Percentiles rank a stretch among this genome's conserved stretches.
Conservation (phyloP, 1,140 invertebrate species). For the Philopotamus ludificatus region DNA sequence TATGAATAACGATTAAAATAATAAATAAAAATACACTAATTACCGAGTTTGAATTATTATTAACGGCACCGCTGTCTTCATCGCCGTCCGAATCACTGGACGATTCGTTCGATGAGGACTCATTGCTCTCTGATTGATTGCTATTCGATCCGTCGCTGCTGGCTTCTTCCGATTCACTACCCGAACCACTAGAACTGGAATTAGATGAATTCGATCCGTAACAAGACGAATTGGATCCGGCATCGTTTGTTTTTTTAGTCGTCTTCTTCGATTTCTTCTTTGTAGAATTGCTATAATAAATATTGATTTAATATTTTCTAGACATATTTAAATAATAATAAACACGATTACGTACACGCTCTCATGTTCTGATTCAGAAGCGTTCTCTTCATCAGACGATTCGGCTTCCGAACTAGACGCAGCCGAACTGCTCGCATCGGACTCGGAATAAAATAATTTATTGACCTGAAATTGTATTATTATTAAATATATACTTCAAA, state of each 20-base stretch:
- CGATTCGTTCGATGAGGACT: slow-evolving; percentile 45
- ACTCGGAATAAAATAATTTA: slow-evolving; percentile 36
- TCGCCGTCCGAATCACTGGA: slow-evolving; percentile 47
- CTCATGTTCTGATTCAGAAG: slow-evolving; percentile 33
- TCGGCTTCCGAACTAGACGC: slow-evolving; percentile 32
- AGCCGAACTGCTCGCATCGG: slow-evolving; percentile 32
- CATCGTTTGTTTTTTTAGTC: slow-evolving; percentile 29
- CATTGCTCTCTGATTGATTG: slow-evolving; percentile 48
- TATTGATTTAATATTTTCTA: background rate
- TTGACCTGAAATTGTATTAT: slow-evolving; percentile 27
- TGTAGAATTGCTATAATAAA: background rate
- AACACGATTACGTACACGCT: slow-evolving; percentile 1
- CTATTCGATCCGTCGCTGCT: slow-evolving; percentile 44
- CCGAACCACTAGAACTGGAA: slow-evolving; percentile 34
- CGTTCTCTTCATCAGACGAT: slow-evolving; percentile 42
- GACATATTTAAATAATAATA: slow-evolving; percentile 12
- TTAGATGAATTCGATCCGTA: slow-evolving; percentile 43
- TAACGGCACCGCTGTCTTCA: slow-evolving; percentile 50
- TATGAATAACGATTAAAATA: too few relatives aligned
- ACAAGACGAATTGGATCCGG: slow-evolving; percentile 43
- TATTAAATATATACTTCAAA: too few relatives aligned
- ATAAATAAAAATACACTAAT: too few relatives aligned
- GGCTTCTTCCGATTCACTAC: slow-evolving; percentile 39
- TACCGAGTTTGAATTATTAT: slow-evolving; percentile 45
- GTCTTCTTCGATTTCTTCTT: slow-evolving; percentile 24